Base-by-base conservation (phyloP, 2,888 invertebrate genomes). In the Ormyrus pomaceus region DNA sequence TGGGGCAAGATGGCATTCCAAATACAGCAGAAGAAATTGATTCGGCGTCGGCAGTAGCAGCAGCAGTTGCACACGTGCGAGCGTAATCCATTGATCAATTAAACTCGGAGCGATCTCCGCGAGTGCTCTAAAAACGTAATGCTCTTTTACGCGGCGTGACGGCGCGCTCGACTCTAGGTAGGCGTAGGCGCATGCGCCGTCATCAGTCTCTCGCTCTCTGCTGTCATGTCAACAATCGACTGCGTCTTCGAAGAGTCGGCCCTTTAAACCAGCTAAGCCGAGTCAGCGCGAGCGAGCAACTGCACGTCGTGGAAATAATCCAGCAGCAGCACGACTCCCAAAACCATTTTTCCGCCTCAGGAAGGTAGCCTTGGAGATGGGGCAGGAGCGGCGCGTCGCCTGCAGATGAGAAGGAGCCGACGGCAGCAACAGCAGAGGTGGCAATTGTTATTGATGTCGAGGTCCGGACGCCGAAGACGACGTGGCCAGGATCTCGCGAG, bases 211-310 rank as follows among this genome's bases (percentile, higher is more conserved):
- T 55, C 10, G 68, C 56, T 50, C 68, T 68, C 62, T 19, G 74
- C 79, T 79, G 71, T 81, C 81, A 81, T 81, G 81, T 81, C 79
- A 81, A 81, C 81, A 81, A 81, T 81, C 81, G 68, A 69, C 68
- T 71, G 75, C 58, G 46, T 76, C 70, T 75, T 53, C 19, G 51
- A 50, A 19, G 45, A 56, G 58, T 59, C 51, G 34, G 19, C 71
- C 50, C n/a, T 61, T 53, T 34, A 19, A 72, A 45, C 3, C 48
- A 11, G n/a, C n/a, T 9, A 45, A 65, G 19, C 48, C 8, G 9
- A 65, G 65, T 51, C 11, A 19, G 19, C 19, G 2, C 19, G 19
- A 19, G 19, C 19, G 19, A 19, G 19, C 19, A 19, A 19, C 19
- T 19, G 19, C 19, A 19, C 19, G 19, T 2, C 19, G 19, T 19